Conservation (phyloP, 2,888 invertebrate genomes). For the Trichogramma evanescens region DNA sequence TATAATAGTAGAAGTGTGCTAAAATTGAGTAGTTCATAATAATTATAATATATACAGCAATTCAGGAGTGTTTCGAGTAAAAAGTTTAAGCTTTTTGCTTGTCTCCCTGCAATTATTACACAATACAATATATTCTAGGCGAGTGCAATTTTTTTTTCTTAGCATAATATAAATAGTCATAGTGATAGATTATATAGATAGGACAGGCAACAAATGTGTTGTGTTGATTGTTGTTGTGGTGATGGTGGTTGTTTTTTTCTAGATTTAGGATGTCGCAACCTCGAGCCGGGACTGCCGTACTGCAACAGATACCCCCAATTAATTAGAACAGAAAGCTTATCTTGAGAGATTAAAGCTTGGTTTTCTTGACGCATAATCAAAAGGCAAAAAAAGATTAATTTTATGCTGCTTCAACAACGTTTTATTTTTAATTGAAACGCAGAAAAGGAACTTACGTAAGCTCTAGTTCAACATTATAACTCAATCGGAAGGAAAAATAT, state of each 20-base stretch:
- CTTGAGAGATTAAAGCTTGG: too few species aligned
- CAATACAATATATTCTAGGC: neutral
- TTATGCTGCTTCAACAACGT: too few species aligned
- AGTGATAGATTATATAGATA: constrained; percentile 16
- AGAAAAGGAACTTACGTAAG: too few species aligned
- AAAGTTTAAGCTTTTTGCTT: constrained; percentile 6
- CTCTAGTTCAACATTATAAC: too few species aligned
- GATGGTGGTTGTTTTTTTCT: too few species aligned
- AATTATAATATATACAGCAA: constrained; percentile 19
- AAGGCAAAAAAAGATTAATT: too few species aligned
- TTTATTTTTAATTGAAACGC: too few species aligned
- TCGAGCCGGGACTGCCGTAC: constrained; percentile 88
- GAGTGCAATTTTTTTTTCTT: neutral
- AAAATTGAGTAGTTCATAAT: constrained; percentile 11
- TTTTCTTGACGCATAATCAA: too few species aligned
- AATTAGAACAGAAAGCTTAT: too few species aligned
- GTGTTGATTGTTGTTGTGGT: too few species aligned
- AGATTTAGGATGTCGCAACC: constrained; percentile 69
- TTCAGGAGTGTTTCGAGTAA: constrained; percentile 24
- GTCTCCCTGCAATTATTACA: too few species aligned
- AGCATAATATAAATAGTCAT: neutral
- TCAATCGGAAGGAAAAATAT: too few species aligned
- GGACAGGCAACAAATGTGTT: constrained; percentile 20
- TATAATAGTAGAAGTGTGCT: constrained; percentile 10
- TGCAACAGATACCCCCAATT: constrained; percentile 57